Conservation (phyloP, 2,113 vertebrate species). For the Prunella fulvescens region DNA sequence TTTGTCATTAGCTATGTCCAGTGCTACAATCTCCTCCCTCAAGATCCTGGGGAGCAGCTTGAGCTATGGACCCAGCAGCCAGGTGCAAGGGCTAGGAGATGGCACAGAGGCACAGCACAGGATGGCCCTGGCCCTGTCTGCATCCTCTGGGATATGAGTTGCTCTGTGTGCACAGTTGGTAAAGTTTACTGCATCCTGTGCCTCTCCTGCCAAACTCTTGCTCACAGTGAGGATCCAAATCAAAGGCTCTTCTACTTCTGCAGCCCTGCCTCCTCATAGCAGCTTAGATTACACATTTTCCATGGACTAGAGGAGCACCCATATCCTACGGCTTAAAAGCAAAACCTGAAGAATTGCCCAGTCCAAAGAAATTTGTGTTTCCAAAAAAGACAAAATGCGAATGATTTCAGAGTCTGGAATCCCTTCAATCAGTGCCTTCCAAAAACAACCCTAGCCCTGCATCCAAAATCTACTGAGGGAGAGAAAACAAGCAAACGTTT, state of each 20-base stretch:
- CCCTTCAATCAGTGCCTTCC: background rate
- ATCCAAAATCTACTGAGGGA: slow-evolving; percentile 26
- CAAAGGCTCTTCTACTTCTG: slow-evolving; percentile 46
- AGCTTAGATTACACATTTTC: slow-evolving; percentile 54
- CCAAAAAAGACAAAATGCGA: slow-evolving; percentile 25
- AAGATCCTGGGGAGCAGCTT: background rate
- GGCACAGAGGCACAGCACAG: background rate
- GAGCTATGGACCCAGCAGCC: background rate
- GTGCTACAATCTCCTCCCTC: background rate
- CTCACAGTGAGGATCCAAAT: slow-evolving; percentile 51
- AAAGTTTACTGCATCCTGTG: slow-evolving; percentile 46
- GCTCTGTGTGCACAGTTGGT: background rate
- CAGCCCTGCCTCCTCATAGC: background rate
- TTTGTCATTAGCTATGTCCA: background rate
- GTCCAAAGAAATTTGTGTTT: slow-evolving; percentile 10
- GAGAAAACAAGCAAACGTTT: slow-evolving; percentile 50
- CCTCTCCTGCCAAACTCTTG: slow-evolving; percentile 34
- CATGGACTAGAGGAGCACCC: background rate
- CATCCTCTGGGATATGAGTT: background rate
- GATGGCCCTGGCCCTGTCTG: background rate
- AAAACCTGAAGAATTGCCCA: background rate
- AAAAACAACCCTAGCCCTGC: background rate
- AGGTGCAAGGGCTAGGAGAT: background rate
- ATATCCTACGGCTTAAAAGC: slow-evolving; percentile 6
- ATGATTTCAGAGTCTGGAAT: slow-evolving; percentile 58